phyloP scores from a whole-genome alignment of 2,797 vertebrate species.

The Dromococcyx pavoninus region DNA sequence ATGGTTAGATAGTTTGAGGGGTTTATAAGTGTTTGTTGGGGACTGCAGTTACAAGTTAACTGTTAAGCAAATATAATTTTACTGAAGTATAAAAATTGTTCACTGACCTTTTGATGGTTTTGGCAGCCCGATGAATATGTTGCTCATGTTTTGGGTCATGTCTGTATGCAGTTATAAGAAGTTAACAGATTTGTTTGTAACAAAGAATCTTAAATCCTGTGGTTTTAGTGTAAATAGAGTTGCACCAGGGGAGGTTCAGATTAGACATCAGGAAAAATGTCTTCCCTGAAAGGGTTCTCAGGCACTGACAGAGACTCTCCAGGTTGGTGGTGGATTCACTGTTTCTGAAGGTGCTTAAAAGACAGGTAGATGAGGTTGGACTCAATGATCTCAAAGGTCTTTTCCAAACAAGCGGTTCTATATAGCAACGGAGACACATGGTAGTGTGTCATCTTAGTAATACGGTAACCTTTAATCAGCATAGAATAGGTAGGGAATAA shows the following conservation, averaged over 20 bases:
- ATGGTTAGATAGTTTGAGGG: rapidly evolving
- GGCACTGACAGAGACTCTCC: too few species aligned
- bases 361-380: too few species aligned
- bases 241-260: too few species aligned
- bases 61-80: not conserved
- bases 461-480: not conserved
- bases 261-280: too few species aligned
- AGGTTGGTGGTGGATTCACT: too few species aligned
- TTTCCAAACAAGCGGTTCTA: too few species aligned
- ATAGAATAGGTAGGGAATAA: not conserved
- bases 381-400: too few species aligned
- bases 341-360: too few species aligned
- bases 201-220: not conserved
- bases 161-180: not conserved
- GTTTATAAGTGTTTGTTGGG: not conserved
- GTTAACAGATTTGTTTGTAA: not conserved
- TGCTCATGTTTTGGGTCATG: not conserved
- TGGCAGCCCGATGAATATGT: not conserved
- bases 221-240: not conserved
- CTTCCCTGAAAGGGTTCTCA: too few species aligned
- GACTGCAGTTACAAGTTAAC: not conserved
- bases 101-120: not conserved
- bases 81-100: not conserved
- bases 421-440: too few species aligned
- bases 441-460: not conserved